phyloP scores from a whole-genome alignment of 2,797 vertebrate species.

The Linurgus olivaceus region DNA sequence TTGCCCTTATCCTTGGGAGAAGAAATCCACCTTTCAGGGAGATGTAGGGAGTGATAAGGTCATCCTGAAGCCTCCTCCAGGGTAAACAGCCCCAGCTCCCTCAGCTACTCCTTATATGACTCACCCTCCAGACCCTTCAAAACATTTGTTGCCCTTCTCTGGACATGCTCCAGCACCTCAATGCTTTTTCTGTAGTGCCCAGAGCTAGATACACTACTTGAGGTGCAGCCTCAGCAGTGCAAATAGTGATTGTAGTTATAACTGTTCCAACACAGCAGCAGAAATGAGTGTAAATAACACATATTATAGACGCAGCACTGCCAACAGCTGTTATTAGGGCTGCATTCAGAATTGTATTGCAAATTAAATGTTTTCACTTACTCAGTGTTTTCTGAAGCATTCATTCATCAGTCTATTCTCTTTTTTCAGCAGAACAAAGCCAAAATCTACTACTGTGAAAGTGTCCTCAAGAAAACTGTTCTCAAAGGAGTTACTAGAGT shows the following conservation, averaged over 20 bases:
- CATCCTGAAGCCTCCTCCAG: not conserved
- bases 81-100: not conserved
- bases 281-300: not conserved
- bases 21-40: not conserved
- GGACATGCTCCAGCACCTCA: not conserved
- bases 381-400: not conserved
- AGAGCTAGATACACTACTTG: not conserved
- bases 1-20: not conserved
- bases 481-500: not conserved
- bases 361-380: not conserved
- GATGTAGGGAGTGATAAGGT: too few species aligned
- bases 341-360: not conserved
- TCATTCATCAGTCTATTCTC: not conserved
- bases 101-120: fast-evolving
- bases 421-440: not conserved
- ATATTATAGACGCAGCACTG: not conserved
- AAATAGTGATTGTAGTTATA: not conserved
- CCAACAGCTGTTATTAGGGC: not conserved
- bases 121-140: not conserved
- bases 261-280: not conserved
- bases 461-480: not conserved
- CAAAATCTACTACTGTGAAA: not conserved
- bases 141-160: not conserved
- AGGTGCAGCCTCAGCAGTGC: not conserved
- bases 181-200: fast-evolving